These are phyloP conservation scores for Therioaphis trifolii DNA, from an alignment of 2,888 invertebrate genomes.

Conservation along the genomic window DNA sequence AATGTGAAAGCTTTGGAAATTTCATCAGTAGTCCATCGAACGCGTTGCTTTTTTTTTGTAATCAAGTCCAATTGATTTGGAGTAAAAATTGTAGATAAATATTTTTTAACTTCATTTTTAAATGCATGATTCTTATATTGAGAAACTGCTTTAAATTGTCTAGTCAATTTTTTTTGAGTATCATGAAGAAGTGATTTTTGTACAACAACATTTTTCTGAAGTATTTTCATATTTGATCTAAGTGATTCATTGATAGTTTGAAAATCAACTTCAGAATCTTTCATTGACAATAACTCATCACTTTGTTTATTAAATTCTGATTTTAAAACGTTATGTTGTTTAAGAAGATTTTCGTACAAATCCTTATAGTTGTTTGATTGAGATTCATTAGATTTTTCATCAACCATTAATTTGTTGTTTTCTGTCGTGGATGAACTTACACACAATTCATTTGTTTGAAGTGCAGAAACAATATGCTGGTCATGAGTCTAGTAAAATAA, in stretches of 20 bases:
- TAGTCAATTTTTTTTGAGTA: neutral
- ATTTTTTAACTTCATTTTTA: neutral
- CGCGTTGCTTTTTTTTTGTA: neutral
- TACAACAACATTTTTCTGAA: neutral
- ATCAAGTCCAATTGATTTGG: neutral
- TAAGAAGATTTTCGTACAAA: too few species aligned
- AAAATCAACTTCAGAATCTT: neutral
- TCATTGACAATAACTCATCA: too few species aligned
- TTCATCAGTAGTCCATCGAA: neutral
- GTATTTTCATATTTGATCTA: too few species aligned
- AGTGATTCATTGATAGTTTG: neutral
- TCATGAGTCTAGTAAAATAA: too few species aligned
- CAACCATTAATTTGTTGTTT: too few species aligned
- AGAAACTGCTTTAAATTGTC: neutral
- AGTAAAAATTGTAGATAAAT: neutral
- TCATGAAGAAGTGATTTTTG: neutral
- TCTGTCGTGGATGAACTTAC: too few species aligned
- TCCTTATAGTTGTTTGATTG: too few species aligned
- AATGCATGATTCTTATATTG: neutral
- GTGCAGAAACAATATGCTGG: too few species aligned
- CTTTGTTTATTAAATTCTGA: too few species aligned
- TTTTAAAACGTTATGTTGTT: too few species aligned
- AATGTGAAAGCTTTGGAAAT: constrained; percentile 1
- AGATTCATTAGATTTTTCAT: too few species aligned
- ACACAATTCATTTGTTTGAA: too few species aligned